These are phyloP conservation scores for Cichlasoma orientale DNA, from an alignment of 2,797 vertebrate species.

Conservation along the genomic window DNA sequence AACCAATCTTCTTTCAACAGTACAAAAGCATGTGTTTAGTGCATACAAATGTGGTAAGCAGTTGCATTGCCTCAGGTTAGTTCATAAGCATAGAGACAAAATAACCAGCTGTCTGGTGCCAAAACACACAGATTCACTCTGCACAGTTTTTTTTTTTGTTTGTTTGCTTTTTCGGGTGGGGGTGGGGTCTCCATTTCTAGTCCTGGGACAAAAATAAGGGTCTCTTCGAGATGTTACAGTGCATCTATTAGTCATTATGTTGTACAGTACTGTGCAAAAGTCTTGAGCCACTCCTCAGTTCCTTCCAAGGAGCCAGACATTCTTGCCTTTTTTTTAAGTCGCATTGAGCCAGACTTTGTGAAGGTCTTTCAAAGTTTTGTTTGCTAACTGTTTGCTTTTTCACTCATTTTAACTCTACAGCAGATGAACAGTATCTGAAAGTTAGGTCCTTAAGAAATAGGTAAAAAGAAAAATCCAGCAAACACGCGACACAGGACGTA, in stretches of 20 bases:
- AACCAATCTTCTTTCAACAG: slow-evolving; percentile 48
- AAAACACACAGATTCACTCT: slow-evolving; percentile 8
- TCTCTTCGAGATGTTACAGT: neutral
- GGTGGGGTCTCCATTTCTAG: neutral
- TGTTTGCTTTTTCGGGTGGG: neutral
- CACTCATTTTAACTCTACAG: no score
- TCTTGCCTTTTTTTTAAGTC: neutral
- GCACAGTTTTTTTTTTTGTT: neutral
- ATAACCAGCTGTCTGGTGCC: slow-evolving; percentile 17
- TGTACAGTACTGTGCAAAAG: neutral
- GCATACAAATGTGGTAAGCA: slow-evolving; percentile 58
- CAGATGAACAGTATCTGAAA: no score
- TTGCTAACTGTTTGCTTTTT: neutral
- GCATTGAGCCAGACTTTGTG: accelerated
- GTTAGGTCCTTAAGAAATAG: no score
- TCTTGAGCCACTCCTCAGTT: neutral
- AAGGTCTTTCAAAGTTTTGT: neutral
- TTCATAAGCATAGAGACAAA: slow-evolving; percentile 32
- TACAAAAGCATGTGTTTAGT: slow-evolving; percentile 52
- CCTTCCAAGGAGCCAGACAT: neutral
- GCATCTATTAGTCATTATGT: neutral
- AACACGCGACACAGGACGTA: neutral
- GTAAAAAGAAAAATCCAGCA: no score
- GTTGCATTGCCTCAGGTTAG: slow-evolving; percentile 54
- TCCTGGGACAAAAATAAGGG: neutral